Percentiles rank a stretch among this genome's conserved stretches.
phyloP scores from a whole-genome alignment of 2,113 vertebrate genomes.

The Crotalus tigris region DNA sequence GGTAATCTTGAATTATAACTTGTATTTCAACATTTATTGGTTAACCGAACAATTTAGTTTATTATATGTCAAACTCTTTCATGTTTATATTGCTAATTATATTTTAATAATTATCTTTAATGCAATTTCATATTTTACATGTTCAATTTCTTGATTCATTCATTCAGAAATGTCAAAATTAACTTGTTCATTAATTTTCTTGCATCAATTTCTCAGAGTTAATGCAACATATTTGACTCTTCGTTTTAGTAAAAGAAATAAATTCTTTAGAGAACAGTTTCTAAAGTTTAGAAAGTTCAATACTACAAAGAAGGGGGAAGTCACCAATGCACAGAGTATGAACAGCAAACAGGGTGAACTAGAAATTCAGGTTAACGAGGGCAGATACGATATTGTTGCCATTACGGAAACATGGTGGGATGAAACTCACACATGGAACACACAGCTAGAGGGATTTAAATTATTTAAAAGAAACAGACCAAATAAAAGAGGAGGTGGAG shows the following conservation, averaged over 20 bases:
- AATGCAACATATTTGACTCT: neutral
- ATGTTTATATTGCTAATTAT: neutral
- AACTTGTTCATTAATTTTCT: neutral
- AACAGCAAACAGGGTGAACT: too few species aligned
- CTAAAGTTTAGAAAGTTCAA: neutral
- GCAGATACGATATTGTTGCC: too few species aligned
- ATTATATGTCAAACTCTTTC: neutral
- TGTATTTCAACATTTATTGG: neutral
- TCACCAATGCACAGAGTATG: too few species aligned
- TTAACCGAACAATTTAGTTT: neutral
- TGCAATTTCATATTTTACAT: neutral
- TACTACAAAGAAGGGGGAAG: neutral
- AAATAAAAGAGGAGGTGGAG: too few species aligned
- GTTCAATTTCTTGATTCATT: neutral
- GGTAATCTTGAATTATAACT: neutral
- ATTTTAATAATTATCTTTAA: neutral
- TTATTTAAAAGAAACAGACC: too few species aligned
- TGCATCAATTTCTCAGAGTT: neutral
- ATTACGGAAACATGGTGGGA: too few species aligned
- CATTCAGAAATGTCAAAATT: neutral
- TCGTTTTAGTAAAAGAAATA: neutral
- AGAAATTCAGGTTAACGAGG: too few species aligned
- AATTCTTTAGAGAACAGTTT: neutral
- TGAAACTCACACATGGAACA: too few species aligned
- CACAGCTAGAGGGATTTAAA: too few species aligned